Evolutionary conservation across 2,888 invertebrate species (phyloP), one percentile per base, ranked within the genome.

Genomic region (Halictus ligatus): DNA sequence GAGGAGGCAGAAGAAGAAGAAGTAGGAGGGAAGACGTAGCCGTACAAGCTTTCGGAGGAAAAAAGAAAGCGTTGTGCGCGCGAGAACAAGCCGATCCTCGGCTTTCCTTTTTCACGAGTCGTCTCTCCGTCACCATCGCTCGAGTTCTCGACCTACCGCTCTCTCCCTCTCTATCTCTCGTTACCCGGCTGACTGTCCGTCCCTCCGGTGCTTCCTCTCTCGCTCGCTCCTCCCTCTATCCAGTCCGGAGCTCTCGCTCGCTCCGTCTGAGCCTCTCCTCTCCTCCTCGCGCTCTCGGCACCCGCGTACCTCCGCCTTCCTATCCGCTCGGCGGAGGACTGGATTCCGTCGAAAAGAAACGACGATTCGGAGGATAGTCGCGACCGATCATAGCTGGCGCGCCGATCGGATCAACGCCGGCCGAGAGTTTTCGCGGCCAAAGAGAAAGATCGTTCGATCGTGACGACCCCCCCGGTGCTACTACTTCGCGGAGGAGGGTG

Each of bases 351-450:
- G 94, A 95, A 95, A 95, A 95, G 95, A 95, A 95, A 95, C 95
- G 94, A 94, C 94, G 94, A 94, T 95, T 94, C 94, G 92, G 93
- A 93, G 94, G 94, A 94, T 95, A 95, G 95, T 95, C 94, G 94
- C 94, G 94, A 94, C 94, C 95, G 95, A 95, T 94, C 95, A 95
- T 95, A 94, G 95, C 95, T 95, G 94, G 95, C 94, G 94, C 94
- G 94, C 92, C 94, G 95, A 94, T 95, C 95, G 95, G 94, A 94
- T 94, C 93, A 91, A 93, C 90, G 86, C 25, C 78, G 83, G 91
- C 75, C 88, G 85, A 77, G 85, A 77, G 85, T 86, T 86, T 69
- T n/a, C 40, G 40, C 40, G 35, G 35, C 10, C 21, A 5, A 12
- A 12, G 21, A 54, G 54, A 54, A 54, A 54, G 69, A 69, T 43